phyloP scores from a whole-genome alignment of 2,888 invertebrate species.

The Trichogramma evanescens region DNA sequence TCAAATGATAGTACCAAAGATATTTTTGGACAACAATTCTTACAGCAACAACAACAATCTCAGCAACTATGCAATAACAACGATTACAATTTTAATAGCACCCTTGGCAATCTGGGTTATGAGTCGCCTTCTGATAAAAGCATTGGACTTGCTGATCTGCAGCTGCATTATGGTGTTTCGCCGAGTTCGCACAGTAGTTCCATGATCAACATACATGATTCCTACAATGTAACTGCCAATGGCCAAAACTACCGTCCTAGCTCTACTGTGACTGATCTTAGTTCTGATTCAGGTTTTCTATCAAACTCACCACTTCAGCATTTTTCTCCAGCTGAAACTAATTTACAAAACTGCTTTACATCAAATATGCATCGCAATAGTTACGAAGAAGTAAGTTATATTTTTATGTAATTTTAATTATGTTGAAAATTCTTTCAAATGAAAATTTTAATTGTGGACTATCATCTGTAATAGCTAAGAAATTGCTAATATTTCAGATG shows the following conservation, averaged over 20 bases:
- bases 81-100: constrained; percentile 40
- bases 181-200: constrained; percentile 32
- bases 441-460: background rate
- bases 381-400: constrained; percentile 29
- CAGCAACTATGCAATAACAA: constrained; percentile 27
- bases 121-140: constrained; percentile 29
- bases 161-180: constrained; percentile 28
- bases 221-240: constrained; percentile 31
- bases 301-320: constrained; percentile 41
- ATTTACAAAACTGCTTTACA: constrained; percentile 35
- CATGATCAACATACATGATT: constrained; percentile 35
- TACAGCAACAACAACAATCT: constrained; percentile 22
- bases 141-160: constrained; percentile 29
- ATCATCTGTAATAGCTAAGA: no score
- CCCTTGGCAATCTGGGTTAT: constrained; percentile 25
- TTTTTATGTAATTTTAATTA: background rate
- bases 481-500: constrained; percentile 18
- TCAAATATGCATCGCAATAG: constrained; percentile 34
- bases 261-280: constrained; percentile 41
- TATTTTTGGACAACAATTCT: constrained; percentile 34
- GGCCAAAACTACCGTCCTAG: constrained; percentile 34
- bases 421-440: background rate
- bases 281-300: constrained; percentile 38
- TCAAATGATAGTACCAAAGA: constrained; percentile 32
- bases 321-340: constrained; percentile 39